Evolutionary conservation across 2,888 invertebrate species (phyloP), one percentile per base, ranked within the genome.

Genomic region (Clitarchus hookeri): DNA sequence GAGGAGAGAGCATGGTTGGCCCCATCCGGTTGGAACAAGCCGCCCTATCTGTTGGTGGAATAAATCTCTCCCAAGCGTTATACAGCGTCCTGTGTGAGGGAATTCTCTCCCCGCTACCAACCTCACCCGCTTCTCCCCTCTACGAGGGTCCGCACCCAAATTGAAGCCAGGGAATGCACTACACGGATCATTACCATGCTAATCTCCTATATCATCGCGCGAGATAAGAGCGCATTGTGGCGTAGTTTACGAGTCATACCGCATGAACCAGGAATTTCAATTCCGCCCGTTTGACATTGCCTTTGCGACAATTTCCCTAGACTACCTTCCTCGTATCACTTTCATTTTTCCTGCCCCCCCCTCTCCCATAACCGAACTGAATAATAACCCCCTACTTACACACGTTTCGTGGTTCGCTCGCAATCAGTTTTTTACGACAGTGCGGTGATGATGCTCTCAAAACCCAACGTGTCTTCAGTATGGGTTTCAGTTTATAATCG

Each of bases 41-140:
- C 65, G 65, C 65, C 23, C 65, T 65, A 65, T 65, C 65, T 65
- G 65, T 65, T n/a, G 65, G 65, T 65, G 65, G 65, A 65, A 65
- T 65, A 65, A 65, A 65, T 65, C 65, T 65, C 65, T 65, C 65
- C 65, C 65, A n/a, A 65, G 65, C 65, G 65, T 65, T 65, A 65
- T 8, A 65, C 65, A 65, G 65, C 65, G 65, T 65, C n/a, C 65
- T n/a, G 23, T 65, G 65, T 65, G n/a, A 65, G 65, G 65, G 65
- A 65, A 65, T 65, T 65, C 65, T 65, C 19, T n/a, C 53, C 53
- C 65, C n/a, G 48, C 48, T 48, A 16, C 48, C 11, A 1, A 48
- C 48, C 3, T 36, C 53, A 11, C 65, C 65, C 19, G 23, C 65
- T 0, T 6, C 65, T 19, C 65, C 65, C 65, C 65, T 65, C 65